phyloP scores from a whole-genome alignment of 2,888 invertebrate genomes.

The Clunio marinus region DNA sequence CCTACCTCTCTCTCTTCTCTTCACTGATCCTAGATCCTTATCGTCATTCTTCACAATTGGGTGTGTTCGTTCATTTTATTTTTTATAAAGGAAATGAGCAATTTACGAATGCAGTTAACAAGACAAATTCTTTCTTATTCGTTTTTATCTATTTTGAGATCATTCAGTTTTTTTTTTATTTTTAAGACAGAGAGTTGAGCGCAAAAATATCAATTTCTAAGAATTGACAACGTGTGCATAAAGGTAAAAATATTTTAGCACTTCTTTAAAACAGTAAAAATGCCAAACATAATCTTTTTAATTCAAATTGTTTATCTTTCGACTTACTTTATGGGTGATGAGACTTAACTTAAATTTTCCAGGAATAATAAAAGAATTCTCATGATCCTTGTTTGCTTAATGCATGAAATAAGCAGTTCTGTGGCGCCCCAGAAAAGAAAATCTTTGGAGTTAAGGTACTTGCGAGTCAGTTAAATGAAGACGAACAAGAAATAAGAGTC shows the following conservation, averaged over 20 bases:
- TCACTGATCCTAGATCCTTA: constrained; percentile 29
- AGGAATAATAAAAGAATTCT: constrained; percentile 2
- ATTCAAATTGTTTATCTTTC: background rate
- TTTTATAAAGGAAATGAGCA: constrained; percentile 37
- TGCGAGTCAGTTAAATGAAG: background rate
- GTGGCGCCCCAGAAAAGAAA: constrained; percentile 7
- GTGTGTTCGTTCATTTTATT: constrained; percentile 16
- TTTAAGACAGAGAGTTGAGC: constrained; percentile 24
- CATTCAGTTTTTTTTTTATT: too few relatives aligned
- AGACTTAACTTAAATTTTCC: background rate
- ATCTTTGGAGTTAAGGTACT: background rate
- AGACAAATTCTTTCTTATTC: background rate
- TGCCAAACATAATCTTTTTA: background rate
- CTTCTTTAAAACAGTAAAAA: background rate
- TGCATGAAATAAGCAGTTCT: background rate
- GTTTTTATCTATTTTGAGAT: constrained; percentile 30
- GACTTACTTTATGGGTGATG: too few relatives aligned
- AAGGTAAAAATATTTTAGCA: constrained; percentile 22
- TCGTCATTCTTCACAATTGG: constrained; percentile 16
- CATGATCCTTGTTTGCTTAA: background rate
- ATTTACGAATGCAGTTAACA: constrained; percentile 5
- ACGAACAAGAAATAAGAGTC: too few relatives aligned
- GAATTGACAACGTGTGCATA: constrained; percentile 14
- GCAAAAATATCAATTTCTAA: constrained; percentile 36
- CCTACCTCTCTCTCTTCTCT: constrained; percentile 20